phyloP scores from a whole-genome alignment of 2,888 invertebrate species.

The Andrena fulva region DNA sequence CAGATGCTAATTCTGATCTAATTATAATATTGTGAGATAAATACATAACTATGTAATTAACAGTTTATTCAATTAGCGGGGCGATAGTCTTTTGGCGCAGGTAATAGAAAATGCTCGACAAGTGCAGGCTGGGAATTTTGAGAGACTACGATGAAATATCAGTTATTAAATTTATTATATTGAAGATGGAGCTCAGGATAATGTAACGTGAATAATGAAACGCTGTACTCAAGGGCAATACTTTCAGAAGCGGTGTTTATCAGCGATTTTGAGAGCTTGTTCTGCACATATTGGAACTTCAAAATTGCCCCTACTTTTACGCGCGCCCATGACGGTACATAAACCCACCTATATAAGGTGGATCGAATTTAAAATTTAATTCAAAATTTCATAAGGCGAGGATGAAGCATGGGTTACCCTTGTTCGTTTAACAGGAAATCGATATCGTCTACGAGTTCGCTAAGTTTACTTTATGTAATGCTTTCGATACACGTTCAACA shows the following conservation, averaged over 20 bases:
- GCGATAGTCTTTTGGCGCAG: too few relatives aligned
- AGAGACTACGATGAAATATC: neutral
- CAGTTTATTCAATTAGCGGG: too few relatives aligned
- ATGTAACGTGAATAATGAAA: neutral
- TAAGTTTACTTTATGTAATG: slow-evolving; percentile 23
- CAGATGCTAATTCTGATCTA: too few relatives aligned
- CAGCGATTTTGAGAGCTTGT: neutral
- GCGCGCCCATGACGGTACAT: neutral
- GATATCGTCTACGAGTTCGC: slow-evolving; percentile 16
- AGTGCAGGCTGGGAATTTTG: too few relatives aligned
- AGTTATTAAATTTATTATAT: neutral
- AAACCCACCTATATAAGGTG: neutral
- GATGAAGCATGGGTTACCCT: slow-evolving; percentile 16
- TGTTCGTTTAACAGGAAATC: slow-evolving; percentile 27
- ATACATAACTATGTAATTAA: too few relatives aligned
- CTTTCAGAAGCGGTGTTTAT: neutral
- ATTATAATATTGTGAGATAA: too few relatives aligned
- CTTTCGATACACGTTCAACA: neutral
- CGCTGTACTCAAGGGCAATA: neutral
- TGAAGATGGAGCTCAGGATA: neutral
- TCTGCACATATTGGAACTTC: slow-evolving; percentile 4
- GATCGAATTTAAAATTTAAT: slow-evolving; percentile 36
- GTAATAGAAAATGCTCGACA: too few relatives aligned
- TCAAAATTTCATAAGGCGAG: slow-evolving; percentile 23
- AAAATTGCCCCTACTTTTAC: slow-evolving; percentile 5